These are phyloP conservation scores for Clarias magur DNA, from an alignment of 2,113 vertebrate species.

Conservation along the genomic window DNA sequence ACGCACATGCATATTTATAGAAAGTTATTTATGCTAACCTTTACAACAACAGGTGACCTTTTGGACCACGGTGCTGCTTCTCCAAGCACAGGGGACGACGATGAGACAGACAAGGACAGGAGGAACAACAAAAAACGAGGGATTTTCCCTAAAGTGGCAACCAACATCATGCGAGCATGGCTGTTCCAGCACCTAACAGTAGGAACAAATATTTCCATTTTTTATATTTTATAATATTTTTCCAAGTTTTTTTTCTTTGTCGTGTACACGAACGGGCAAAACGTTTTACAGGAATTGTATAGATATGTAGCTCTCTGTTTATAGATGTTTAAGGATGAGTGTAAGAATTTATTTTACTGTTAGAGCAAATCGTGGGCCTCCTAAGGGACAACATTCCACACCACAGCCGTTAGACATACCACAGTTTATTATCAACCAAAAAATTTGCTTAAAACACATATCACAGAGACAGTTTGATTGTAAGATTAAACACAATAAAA, in stretches of 20 bases:
- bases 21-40: background rate
- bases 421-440: background rate
- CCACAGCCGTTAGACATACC: slow-evolving; percentile 7
- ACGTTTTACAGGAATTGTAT: background rate
- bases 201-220: slow-evolving; percentile 58
- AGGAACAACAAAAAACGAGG: slow-evolving; percentile 96
- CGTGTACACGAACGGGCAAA: background rate
- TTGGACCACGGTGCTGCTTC: slow-evolving; percentile 91
- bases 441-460: background rate
- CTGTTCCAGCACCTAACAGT: slow-evolving; percentile 98
- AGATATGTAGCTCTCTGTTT: background rate
- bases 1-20: background rate
- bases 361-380: slow-evolving; percentile 18
- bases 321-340: slow-evolving; percentile 6
- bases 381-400: slow-evolving; percentile 32
- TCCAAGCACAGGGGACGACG: slow-evolving; percentile 91
- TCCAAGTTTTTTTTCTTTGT: background rate
- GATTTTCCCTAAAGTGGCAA: slow-evolving; percentile 98
- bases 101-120: slow-evolving; percentile 91
- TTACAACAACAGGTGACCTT: slow-evolving; percentile 80
- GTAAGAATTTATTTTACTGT: slow-evolving; percentile 24
- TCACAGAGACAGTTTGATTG: background rate
- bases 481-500: slow-evolving; percentile 22
- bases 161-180: slow-evolving; percentile 98
- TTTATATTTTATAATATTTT: background rate